Evolutionary conservation across 2,113 vertebrate genomes (phyloP), one percentile per base, ranked within the genome.

Genomic region (Emydura subglobosa): DNA sequence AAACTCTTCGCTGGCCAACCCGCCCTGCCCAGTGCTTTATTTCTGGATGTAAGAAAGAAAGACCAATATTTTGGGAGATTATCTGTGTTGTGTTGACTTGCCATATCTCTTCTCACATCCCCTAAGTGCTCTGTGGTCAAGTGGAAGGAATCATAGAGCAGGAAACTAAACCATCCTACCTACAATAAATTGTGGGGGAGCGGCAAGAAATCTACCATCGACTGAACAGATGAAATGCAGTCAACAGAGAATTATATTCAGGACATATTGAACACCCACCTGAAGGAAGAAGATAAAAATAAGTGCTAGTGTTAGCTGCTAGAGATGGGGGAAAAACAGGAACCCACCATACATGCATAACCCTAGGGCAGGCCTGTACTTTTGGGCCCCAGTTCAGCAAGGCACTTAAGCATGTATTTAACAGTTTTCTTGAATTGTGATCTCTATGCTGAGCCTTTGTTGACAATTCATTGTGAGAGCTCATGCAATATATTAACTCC

Each of bases 41-140:
- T 80, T 97, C 84, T 74, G 91, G 87, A 91, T 3, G 44, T 57
- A 95, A 90, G 53, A 54, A 65, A 92, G 84, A 93, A 65, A 92
- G 84, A 93, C 44, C 79, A 92, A 29, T 76, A 94, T 84, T 83
- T 61, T 91, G 82, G 91, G 91, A 89, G 88, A 89, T 86, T 86
- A 49, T 85, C 85, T 89, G 61, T 7, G 5, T 44, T 61, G 34
- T 92, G 83, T 89, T 91, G 49, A 2, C 27, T 89, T 87, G 29
- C 89, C 96, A 55, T 8, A 80, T 93, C 1, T 2, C 34, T 91
- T 87, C 47, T 82, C 80, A 54, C 86, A 68, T 59, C 44, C 7
- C 53, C 79, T 80, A 21, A 10, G 1, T 47, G 16, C 6, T 2
- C 53, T 4, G 29, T 0, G 0, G 81, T 79, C 90, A 92, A 68